Evolutionary conservation across 2,888 invertebrate species (phyloP), one percentile per base, ranked within the genome.

Genomic region (Uropetala carovei): DNA sequence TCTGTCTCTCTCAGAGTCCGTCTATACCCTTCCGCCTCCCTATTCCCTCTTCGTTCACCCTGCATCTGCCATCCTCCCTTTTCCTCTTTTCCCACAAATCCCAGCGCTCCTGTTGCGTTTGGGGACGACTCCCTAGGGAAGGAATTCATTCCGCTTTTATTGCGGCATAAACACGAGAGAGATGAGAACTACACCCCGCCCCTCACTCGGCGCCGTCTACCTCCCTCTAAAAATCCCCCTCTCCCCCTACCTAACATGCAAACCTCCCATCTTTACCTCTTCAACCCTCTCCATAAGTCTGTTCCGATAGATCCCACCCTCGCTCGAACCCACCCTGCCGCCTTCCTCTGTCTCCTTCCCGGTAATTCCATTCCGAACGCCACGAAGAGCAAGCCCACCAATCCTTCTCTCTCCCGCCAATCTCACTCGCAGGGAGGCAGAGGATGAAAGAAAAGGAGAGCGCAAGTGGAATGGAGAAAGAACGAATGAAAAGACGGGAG

Each of bases 71-170:
- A 7, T 57, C 83, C 82, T 3, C 60, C 30, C 86, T 10, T 16
- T 5, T 30, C 59, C 30, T 57, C 58, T 27, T 18, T 16, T 22
- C 89, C 58, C 89, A 68, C 89, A 89, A 64, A 68, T 68, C 89
- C 89, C 89, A 18, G 43, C 64, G 89, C 89, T 89, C 89, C 89
- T 89, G 89, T 89, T 89, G 89, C 89, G 89, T 89, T 89, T n/a
- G 64, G 56, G 43, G 89, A 89, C 89, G 89, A 89, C 89, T 89
- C 89, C 89, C 64, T 64, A n/a, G 89, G 89, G 89, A 89, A 89
- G 89, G 89, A 89, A 89, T 89, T 89, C 89, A 68, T 68, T 89
- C 89, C 64, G 43, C 89, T 89, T 89, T 89, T 89, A 89, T 89
- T 89, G 68, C 89, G 89, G 89, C 89, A 89, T 89, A 89, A 89